Evolutionary conservation across 2,888 invertebrate genomes (phyloP), one percentile per base, ranked within the genome.

Genomic region (Hartigia nigra): DNA sequence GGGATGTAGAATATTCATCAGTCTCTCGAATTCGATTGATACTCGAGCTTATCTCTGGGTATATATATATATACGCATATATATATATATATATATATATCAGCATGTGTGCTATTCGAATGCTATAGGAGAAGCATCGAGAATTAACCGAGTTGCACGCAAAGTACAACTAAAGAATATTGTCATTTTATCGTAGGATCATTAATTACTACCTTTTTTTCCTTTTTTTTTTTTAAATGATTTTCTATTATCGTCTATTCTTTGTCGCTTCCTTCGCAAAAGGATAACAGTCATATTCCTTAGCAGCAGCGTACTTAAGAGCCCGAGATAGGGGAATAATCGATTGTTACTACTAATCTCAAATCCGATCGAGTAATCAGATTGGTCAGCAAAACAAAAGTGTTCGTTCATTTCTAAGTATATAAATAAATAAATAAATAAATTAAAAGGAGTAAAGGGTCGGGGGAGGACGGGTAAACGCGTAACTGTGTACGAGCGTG

Each of bases 391-490:
- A 55, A 83, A n/a, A n/a, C n/a, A n/a, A 83, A 86, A 85, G 84
- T 86, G 86, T 87, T 86, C 80, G 84, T 87, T 82, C 82, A 82
- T 86, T 87, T 85, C 80, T 85, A 84, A 84, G 82, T 32, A 83
- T 81, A 82, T 80, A 80, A 69, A 81, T 55, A 77, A 79, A 79
- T 79, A 35, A 80, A 69, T 74, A 36, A 75, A 80, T 37, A 70
- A 39, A 76, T 55, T 31, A 69, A 74, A 74, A 55, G 14, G 81
- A 84, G 81, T 76, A 76, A 74, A 82, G 78, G 70, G 81, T 35
- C 74, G 12, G n/a, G n/a, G 75, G 31, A 75, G 74, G 75, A 80
- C 32, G 32, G 76, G 81, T 70, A 72, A 36, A 76, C 72, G 75
- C 74, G 39, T 4, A 23, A 9, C 23, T 9, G 14, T 14, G 23